Conservation (phyloP, 2,113 vertebrate species). For the Cephalophus harveyi region DNA sequence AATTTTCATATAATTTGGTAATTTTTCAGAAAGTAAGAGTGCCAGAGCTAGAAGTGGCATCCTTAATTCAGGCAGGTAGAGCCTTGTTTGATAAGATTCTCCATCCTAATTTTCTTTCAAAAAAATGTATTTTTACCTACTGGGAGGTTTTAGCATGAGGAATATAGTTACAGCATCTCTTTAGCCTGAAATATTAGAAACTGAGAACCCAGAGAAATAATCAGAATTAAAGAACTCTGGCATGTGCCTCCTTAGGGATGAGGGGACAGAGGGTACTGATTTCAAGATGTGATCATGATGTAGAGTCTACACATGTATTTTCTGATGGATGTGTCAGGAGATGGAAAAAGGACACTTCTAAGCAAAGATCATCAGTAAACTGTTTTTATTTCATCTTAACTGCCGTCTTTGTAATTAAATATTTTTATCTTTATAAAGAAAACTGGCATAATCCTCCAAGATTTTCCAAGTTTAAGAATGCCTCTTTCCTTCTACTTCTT, state of each 20-base stretch:
- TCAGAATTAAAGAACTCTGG: background rate
- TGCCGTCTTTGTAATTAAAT: background rate
- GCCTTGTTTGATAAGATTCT: conserved; percentile 23
- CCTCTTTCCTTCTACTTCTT: background rate
- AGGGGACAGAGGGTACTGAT: background rate
- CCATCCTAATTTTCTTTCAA: background rate
- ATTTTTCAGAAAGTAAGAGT: conserved; percentile 20
- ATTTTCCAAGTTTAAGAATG: background rate
- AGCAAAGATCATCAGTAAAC: background rate
- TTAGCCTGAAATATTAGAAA: conserved; percentile 7
- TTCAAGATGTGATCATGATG: background rate
- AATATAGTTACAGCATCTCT: background rate
- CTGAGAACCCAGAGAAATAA: background rate
- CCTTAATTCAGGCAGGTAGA: background rate
- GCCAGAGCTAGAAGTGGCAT: background rate
- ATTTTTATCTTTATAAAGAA: conserved; percentile 11
- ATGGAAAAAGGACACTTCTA: background rate
- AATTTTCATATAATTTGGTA: conserved; percentile 4
- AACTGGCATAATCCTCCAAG: background rate
- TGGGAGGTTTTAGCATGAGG: background rate
- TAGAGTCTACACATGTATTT: background rate
- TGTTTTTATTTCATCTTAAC: background rate
- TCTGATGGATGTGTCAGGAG: background rate
- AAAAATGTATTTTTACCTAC: background rate
- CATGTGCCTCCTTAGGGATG: background rate